Evolutionary conservation across 2,888 invertebrate genomes (phyloP).

Genomic region (Orthosia cruda): DNA sequence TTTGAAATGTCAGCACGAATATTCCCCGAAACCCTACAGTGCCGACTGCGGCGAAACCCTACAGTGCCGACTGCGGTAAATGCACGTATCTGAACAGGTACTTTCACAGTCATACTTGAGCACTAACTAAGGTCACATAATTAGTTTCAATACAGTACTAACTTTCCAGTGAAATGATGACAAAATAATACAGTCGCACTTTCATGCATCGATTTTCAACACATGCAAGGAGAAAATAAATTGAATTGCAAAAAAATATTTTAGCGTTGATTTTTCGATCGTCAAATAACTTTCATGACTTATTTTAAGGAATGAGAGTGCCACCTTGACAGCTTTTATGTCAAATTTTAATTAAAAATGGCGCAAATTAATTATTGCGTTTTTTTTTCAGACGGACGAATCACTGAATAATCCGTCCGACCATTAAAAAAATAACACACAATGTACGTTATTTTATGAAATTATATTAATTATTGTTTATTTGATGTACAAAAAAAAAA

Average conservation of each 20-base stretch:
- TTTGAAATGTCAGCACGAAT: not conserved
- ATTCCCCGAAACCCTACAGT: slow-evolving; percentile 9
- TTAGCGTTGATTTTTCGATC: too few species aligned
- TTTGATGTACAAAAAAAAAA: too few species aligned
- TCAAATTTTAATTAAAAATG: not conserved
- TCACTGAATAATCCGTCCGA: too few species aligned
- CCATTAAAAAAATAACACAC: too few species aligned
- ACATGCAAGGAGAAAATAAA: not conserved
- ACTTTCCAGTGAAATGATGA: too few species aligned
- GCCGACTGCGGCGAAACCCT: not conserved
- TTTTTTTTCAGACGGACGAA: too few species aligned
- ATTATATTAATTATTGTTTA: too few species aligned
- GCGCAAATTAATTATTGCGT: not conserved
- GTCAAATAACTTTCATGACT: too few species aligned
- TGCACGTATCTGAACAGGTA: not conserved
- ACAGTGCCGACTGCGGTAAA: not conserved
- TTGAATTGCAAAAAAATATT: too few species aligned
- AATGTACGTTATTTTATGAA: too few species aligned
- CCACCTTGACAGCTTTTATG: too few species aligned
- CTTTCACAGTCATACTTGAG: not conserved
- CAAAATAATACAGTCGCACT: not conserved
- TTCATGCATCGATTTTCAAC: not conserved
- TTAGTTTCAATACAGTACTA: not conserved
- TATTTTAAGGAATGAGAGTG: too few species aligned
- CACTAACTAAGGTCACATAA: not conserved